phyloP scores from a whole-genome alignment of 2,888 invertebrate genomes.

The Zaprionus bogoriensis region DNA sequence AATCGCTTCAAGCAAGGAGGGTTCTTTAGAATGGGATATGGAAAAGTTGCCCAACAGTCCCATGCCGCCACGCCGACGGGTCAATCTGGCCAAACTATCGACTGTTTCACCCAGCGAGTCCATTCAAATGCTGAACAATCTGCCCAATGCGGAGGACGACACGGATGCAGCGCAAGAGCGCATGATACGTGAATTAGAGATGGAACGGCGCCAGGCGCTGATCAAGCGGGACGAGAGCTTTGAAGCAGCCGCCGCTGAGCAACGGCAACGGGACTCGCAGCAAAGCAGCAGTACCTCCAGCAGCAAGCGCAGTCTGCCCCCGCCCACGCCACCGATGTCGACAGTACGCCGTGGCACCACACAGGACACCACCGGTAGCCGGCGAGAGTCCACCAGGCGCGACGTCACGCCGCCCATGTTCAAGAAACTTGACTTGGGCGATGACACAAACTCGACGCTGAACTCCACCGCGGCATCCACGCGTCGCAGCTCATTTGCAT shows the following conservation, averaged over 20 bases:
- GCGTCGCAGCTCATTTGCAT: conserved; percentile 79
- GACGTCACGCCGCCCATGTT: conserved; percentile 76
- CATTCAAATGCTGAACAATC: conserved; percentile 68
- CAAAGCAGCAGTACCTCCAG: conserved; percentile 58
- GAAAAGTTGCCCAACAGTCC: conserved; percentile 77
- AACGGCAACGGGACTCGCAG: conserved; percentile 48
- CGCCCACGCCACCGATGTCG: conserved; percentile 35
- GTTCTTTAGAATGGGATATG: conserved; percentile 77
- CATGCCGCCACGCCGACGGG: conserved; percentile 65
- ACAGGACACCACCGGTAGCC: conserved; percentile 54
- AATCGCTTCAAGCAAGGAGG: conserved; percentile 43
- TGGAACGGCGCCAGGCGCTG: conserved; percentile 77
- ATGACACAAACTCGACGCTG: conserved; percentile 43
- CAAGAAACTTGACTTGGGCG: conserved; percentile 68
- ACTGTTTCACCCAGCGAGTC: conserved; percentile 60
- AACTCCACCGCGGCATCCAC: conserved; percentile 63
- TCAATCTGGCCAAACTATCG: conserved; percentile 20
- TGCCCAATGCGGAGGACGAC: conserved; percentile 47
- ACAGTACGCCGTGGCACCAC: conserved; percentile 54
- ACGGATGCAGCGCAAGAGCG: conserved; percentile 58
- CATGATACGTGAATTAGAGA: conserved; percentile 79
- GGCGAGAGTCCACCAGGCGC: conserved; percentile 35
- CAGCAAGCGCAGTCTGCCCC: conserved; percentile 64
- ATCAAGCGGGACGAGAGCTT: conserved; percentile 80
- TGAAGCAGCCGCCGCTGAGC: conserved; percentile 59